Evolutionary conservation across 2,888 invertebrate species (phyloP).

Genomic region (Apeira syringaria): DNA sequence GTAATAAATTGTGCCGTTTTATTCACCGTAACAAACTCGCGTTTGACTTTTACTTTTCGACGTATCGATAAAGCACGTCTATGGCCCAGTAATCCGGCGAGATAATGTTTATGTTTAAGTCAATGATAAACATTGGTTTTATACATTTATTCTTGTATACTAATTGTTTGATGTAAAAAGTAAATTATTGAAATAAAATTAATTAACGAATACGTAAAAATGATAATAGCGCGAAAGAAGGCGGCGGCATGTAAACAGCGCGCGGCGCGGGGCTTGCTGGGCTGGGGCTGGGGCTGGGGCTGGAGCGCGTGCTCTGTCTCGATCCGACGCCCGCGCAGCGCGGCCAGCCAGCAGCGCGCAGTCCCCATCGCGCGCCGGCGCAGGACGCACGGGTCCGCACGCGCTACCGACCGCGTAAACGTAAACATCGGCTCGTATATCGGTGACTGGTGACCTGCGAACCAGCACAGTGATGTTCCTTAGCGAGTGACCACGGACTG

Average conservation of each 20-base stretch:
- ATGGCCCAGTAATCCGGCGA: slow-evolving; percentile 34
- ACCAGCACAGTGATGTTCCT: slow-evolving; percentile 65
- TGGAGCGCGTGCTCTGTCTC: too few species aligned
- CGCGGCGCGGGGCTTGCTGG: slow-evolving; percentile 16
- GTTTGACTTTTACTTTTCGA: slow-evolving; percentile 45
- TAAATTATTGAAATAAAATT: too few species aligned
- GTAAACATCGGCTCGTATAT: slow-evolving; percentile 55
- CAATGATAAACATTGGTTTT: neutral
- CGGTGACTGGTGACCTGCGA: slow-evolving; percentile 55
- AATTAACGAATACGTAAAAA: too few species aligned
- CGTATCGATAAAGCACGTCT: slow-evolving; percentile 29
- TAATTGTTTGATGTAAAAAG: too few species aligned
- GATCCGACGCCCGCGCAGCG: slow-evolving; percentile 17
- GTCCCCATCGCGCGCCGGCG: slow-evolving; percentile 32
- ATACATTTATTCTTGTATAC: neutral
- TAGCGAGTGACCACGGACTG: slow-evolving; percentile 66
- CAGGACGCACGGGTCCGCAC: slow-evolving; percentile 27
- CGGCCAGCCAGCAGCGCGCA: slow-evolving; percentile 4
- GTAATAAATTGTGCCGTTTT: slow-evolving; percentile 47
- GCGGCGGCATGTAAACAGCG: slow-evolving; percentile 4
- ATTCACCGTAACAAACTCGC: slow-evolving; percentile 23
- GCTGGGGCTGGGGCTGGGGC: slow-evolving; percentile 32
- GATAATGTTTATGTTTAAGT: slow-evolving; percentile 26
- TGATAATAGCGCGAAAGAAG: neutral
- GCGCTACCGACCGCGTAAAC: slow-evolving; percentile 36